These are phyloP conservation scores for Montipora capricornis DNA, from an alignment of 64 coral and sea anemone genomes.

Conservation along the genomic window DNA sequence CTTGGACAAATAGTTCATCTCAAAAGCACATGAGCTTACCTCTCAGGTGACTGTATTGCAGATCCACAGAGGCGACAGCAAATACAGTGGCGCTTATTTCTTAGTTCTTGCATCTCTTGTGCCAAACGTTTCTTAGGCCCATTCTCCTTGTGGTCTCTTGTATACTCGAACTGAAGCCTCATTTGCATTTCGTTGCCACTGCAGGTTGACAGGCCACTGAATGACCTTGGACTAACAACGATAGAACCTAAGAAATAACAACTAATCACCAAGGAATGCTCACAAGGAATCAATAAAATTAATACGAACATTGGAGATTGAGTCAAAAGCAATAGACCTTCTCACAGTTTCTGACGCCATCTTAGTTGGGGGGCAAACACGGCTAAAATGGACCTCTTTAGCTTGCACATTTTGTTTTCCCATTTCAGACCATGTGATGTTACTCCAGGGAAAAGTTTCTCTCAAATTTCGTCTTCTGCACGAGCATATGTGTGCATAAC, in stretches of 20 bases:
- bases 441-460: too few species aligned
- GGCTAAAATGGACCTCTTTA: too few species aligned
- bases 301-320: too few species aligned
- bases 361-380: too few species aligned
- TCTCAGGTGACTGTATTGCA: conserved; percentile 23
- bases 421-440: too few species aligned
- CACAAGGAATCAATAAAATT: too few species aligned
- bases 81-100: neutral
- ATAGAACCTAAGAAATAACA: neutral
- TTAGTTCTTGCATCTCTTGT: conserved; percentile 4
- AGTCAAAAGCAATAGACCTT: too few species aligned
- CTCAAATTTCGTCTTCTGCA: too few species aligned
- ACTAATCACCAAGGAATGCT: neutral
- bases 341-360: too few species aligned
- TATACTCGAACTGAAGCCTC: conserved; percentile 32
- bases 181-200: conserved; percentile 51
- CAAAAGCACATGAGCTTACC: neutral
- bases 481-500: too few species aligned
- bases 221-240: conserved; percentile 21
- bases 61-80: conserved; percentile 37
- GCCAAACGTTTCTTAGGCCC: neutral
- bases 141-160: neutral
- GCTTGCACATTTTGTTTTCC: too few species aligned
- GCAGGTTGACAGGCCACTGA: conserved; percentile 39
- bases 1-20: too few species aligned